These are phyloP conservation scores for Lates japonicus DNA, from an alignment of 2,797 vertebrate genomes.

Conservation along the genomic window DNA sequence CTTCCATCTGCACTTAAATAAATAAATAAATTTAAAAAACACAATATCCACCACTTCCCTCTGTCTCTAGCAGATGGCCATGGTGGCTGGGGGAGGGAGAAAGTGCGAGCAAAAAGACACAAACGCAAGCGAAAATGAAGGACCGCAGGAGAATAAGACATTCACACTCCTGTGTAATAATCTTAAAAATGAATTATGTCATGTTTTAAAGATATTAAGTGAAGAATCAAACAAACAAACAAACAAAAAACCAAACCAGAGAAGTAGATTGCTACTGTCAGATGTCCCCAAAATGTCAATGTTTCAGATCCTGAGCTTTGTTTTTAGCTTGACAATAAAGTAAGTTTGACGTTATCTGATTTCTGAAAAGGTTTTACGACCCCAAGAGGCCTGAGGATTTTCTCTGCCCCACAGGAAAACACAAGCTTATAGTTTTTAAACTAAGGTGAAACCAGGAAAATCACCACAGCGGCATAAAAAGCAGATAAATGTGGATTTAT, in stretches of 20 bases:
- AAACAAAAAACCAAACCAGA: not conserved
- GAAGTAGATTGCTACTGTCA: not conserved
- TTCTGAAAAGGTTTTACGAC: slow-evolving; percentile 11
- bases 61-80: slow-evolving; percentile 76
- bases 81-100: slow-evolving; percentile 42
- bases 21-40: slow-evolving; percentile 28
- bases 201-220: not conserved
- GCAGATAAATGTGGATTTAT: not conserved
- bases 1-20: slow-evolving; percentile 74
- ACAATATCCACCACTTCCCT: slow-evolving; percentile 11
- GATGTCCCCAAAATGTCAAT: not conserved
- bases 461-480: not conserved
- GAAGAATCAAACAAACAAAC: not conserved
- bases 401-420: not conserved
- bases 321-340: not conserved
- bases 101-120: slow-evolving; percentile 17
- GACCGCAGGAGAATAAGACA: not conserved
- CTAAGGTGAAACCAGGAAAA: not conserved
- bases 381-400: not conserved
- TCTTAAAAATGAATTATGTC: not conserved
- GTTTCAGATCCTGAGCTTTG: not conserved
- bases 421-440: not conserved
- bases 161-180: not conserved
- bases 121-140: not conserved
- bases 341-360: not conserved